phyloP scores from a whole-genome alignment of 2,888 invertebrate genomes.

The Candidula unifasciata region DNA sequence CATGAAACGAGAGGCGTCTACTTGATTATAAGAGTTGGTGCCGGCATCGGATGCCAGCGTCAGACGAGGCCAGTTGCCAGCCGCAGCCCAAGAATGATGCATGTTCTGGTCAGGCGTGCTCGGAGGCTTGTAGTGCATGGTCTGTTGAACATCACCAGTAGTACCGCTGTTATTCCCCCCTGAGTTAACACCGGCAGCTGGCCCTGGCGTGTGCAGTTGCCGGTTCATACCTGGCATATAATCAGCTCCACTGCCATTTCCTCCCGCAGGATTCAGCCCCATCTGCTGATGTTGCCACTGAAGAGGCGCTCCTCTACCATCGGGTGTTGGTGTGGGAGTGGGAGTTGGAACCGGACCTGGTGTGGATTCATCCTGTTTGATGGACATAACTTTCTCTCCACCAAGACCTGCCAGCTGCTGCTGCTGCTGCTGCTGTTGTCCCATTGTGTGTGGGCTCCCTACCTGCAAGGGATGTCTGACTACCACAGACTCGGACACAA shows the following conservation, averaged over 20 bases:
- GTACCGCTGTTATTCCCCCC: conserved; percentile 43
- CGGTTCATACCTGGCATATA: conserved; percentile 50
- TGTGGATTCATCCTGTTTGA: conserved; percentile 41
- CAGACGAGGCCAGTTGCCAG: conserved; percentile 53
- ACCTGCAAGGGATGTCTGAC: conserved; percentile 51
- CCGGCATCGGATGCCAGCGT: conserved; percentile 11
- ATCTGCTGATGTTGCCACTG: conserved; percentile 48
- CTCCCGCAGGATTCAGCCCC: conserved; percentile 41
- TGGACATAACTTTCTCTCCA: conserved; percentile 31
- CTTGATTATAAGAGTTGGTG: conserved; percentile 50
- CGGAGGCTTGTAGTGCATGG: conserved; percentile 55
- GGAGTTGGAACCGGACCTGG: conserved; percentile 47
- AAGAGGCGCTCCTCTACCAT: conserved; percentile 43
- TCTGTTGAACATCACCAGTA: conserved; percentile 49
- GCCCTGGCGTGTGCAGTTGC: conserved; percentile 48
- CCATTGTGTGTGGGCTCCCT: conserved; percentile 42
- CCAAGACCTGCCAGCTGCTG: conserved; percentile 19
- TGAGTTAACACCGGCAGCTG: conserved; percentile 27
- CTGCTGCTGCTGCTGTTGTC: conserved; percentile 18
- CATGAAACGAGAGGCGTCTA: conserved; percentile 54
- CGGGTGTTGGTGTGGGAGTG: conserved; percentile 46
- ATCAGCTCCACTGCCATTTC: conserved; percentile 34
- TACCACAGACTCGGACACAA: conserved; percentile 52
- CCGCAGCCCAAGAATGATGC: conserved; percentile 53
- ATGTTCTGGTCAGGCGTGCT: conserved; percentile 51